Conservation (phyloP, 1,140 invertebrate species). For the Lepidurus packardi region DNA sequence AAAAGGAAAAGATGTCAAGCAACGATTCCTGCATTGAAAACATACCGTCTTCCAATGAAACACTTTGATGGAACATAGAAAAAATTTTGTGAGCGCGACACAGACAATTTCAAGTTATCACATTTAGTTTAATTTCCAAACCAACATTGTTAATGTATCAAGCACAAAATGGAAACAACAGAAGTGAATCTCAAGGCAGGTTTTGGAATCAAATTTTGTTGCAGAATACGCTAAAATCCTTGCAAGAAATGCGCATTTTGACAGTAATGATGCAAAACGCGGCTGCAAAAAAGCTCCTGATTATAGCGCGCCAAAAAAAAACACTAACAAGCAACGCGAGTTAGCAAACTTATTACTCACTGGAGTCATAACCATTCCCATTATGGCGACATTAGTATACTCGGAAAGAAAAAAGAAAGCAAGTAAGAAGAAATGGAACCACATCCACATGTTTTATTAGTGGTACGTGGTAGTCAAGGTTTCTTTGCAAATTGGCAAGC, state of each 20-base stretch:
- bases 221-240: background rate
- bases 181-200: too few species aligned
- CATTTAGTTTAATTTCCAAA: too few species aligned
- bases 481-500: background rate
- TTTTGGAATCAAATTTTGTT: too few species aligned
- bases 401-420: background rate
- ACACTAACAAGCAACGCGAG: background rate
- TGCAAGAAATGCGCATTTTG: background rate
- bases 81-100: too few species aligned
- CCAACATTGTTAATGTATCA: too few species aligned
- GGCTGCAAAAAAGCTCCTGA: background rate
- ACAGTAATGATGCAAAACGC: background rate
- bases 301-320: background rate
- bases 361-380: background rate
- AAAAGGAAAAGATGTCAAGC: background rate
- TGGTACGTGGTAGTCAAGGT: background rate
- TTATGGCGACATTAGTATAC: background rate
- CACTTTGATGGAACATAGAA: too few species aligned
- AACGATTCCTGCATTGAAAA: background rate
- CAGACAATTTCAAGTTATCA: too few species aligned
- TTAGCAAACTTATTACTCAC: conserved; percentile 3
- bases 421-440: background rate
- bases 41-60: background rate
- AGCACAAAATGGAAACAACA: too few species aligned
- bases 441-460: background rate